phyloP scores from a whole-genome alignment of 1,140 invertebrate genomes.

The Pectinophora gossypiella region DNA sequence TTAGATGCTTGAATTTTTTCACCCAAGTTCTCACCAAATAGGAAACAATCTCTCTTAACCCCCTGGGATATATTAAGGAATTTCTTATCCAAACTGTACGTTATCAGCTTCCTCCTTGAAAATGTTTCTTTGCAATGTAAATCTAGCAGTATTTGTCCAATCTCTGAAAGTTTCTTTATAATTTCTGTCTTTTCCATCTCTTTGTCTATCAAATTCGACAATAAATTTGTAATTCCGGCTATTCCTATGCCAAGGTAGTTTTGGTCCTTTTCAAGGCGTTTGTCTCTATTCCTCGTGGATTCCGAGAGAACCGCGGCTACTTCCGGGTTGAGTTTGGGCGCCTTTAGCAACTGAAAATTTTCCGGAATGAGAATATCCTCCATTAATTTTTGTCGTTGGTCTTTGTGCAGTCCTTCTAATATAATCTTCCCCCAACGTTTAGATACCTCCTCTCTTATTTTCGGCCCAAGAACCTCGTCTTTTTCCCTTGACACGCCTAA shows the following conservation, averaged over 20 bases:
- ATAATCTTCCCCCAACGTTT: constrained; percentile 12
- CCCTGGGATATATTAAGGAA: neutral
- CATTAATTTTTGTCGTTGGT: neutral
- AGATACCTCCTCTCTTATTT: constrained; percentile 7
- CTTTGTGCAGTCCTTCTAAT: constrained; percentile 4
- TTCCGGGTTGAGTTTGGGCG: neutral
- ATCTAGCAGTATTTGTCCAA: neutral
- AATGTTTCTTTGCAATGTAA: neutral
- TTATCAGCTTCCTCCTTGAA: neutral
- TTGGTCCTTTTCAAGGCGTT: neutral
- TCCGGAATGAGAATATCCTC: constrained; percentile 8
- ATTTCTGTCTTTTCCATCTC: neutral
- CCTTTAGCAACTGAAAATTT: neutral
- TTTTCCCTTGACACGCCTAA: neutral
- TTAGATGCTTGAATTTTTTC: neutral
- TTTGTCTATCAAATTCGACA: neutral
- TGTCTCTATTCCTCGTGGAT: neutral
- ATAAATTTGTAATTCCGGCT: neutral
- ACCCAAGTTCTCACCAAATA: neutral
- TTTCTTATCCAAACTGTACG: neutral
- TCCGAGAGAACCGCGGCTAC: neutral
- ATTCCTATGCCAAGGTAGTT: neutral
- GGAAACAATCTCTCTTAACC: neutral
- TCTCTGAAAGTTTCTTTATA: neutral
- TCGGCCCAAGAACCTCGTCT: constrained; percentile 2